Base-by-base conservation (phyloP, 2,888 invertebrate genomes). In the Lycophotia porphyrea region DNA sequence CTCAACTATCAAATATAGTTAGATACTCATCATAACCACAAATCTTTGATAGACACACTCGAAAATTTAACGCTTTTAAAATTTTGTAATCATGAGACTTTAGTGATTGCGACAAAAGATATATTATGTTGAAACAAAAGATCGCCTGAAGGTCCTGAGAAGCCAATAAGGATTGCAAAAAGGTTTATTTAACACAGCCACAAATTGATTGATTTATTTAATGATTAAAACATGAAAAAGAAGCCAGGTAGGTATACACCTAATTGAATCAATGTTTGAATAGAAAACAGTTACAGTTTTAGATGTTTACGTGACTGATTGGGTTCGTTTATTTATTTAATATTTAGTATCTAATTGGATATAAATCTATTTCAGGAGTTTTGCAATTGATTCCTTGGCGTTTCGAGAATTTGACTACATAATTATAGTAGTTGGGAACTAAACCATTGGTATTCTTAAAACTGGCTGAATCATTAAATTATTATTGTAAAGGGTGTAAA, bases 141-240 rank as follows among this genome's bases (percentile, higher is more conserved):
- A 71, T 60, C 9, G 49, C n/a, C 42, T 66, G 85, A 84, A 87
- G 88, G 84, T 85, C 60, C 76, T 71, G 63, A 65, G 73, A 75
- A 72, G 15, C 80, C 71, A 80, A 80, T 85, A 85, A 84, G 89
- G 86, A 87, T 77, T 71, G 74, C 60, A 77, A 21, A 77, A 87
- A 87, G 84, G 84, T 81, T 84, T 81, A 87, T 88, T 84, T 71
- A 87, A 77, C 77, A 78, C 66, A 66, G 47, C 66, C 24, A 73
- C 71, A 78, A 85, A 79, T 74, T 84, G 69, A 85, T 87, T 87
- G 70, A 85, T 79, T 79, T 18, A 31, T 66, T 76, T 76, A 74
- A 72, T 78, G 39, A 84, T 88, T 86, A 52, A 75, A 80, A 72
- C 75, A 70, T 84, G 70, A 83, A 60, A 69, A 76, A 58, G 55